Evolutionary conservation across 2,113 vertebrate species (phyloP).

Genomic region (Talpa occidentalis): DNA sequence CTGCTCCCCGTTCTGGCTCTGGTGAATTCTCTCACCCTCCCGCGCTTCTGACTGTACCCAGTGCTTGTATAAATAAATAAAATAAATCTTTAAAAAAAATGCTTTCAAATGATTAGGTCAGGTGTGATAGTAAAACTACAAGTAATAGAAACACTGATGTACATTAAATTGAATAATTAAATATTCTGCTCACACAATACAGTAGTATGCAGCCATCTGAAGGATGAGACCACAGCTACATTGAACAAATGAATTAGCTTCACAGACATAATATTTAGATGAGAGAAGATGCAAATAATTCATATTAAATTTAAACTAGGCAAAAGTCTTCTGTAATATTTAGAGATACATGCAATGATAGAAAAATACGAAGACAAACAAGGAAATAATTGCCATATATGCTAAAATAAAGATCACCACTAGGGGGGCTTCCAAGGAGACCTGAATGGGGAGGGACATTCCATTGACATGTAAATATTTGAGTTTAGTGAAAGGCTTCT

Average conservation of each 20-base stretch:
- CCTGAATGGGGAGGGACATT: not conserved
- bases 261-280: not conserved
- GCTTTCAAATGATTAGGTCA: not conserved
- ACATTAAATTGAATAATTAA: not conserved
- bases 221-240: not conserved
- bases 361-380: not conserved
- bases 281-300: not conserved
- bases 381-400: not conserved
- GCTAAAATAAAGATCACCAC: not conserved
- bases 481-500: not conserved
- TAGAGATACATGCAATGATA: not conserved
- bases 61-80: too few relatives aligned
- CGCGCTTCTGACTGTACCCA: too few relatives aligned
- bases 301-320: not conserved
- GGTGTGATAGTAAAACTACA: not conserved
- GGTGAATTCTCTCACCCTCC: too few relatives aligned
- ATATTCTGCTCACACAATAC: not conserved
- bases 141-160: not conserved
- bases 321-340: not conserved
- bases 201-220: not conserved
- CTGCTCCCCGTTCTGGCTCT: too few relatives aligned
- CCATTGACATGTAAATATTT: not conserved
- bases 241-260: not conserved
- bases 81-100: too few relatives aligned
- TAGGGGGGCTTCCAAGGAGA: accelerated